These are phyloP conservation scores for Drosophila sproati DNA, from an alignment of 1,140 invertebrate species.

Conservation along the genomic window DNA sequence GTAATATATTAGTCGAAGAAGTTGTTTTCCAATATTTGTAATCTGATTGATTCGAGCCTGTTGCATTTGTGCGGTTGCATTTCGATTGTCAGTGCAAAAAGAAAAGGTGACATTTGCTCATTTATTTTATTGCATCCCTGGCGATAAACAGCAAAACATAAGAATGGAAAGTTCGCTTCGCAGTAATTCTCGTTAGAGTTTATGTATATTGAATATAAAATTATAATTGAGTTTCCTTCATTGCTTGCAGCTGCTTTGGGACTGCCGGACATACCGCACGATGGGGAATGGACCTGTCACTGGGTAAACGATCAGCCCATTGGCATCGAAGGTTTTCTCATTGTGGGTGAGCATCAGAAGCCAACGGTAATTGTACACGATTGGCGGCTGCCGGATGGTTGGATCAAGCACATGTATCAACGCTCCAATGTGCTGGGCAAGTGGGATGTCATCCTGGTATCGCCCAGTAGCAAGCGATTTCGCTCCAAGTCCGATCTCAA, in stretches of 20 bases:
- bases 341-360: slow-evolving; percentile 84
- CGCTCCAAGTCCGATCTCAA: slow-evolving; percentile 87
- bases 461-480: slow-evolving; percentile 87
- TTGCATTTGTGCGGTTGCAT: slow-evolving; percentile 1
- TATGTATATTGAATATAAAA: not conserved
- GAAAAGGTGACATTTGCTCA: not conserved
- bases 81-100: not conserved
- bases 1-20: slow-evolving; percentile 9
- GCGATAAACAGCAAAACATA: not conserved
- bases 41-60: not conserved
- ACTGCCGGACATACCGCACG: slow-evolving; percentile 73
- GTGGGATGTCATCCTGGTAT: slow-evolving; percentile 92
- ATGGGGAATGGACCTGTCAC: slow-evolving; percentile 87
- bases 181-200: not conserved
- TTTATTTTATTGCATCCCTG: not conserved
- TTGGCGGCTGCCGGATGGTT: slow-evolving; percentile 89
- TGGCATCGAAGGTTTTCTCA: slow-evolving; percentile 85
- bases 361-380: slow-evolving; percentile 90
- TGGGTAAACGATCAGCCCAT: slow-evolving; percentile 88
- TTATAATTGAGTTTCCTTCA: not conserved
- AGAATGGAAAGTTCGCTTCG: not conserved
- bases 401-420: slow-evolving; percentile 91
- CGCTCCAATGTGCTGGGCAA: slow-evolving; percentile 89
- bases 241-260: slow-evolving; percentile 60
- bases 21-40: not conserved